Percentiles rank a stretch among this genome's conserved stretches.
Evolutionary conservation across 2,888 invertebrate genomes (phyloP).

Genomic region (Podotricha telesiphe): DNA sequence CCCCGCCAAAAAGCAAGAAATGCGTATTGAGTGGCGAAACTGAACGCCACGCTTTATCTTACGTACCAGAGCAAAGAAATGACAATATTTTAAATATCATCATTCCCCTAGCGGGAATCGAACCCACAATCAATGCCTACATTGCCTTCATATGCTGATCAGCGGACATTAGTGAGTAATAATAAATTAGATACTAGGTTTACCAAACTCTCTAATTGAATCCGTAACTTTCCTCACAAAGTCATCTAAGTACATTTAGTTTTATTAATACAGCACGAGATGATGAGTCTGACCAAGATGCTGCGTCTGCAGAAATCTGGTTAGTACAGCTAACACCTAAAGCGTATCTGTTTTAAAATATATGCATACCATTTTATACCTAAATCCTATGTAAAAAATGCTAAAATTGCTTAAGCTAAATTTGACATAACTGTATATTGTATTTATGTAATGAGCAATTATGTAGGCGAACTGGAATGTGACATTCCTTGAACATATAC

Average conservation of each 20-base stretch:
- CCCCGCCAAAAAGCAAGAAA: no score
- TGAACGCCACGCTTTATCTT: no score
- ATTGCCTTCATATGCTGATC: no score
- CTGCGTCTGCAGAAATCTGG: slow-evolving; percentile 3
- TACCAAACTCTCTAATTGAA: no score
- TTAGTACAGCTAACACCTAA: background rate
- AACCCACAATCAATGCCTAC: no score
- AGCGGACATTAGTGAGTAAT: no score
- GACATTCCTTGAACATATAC: slow-evolving; percentile 38
- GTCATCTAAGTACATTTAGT: background rate
- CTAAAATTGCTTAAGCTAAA: slow-evolving; percentile 15
- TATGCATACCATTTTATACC: slow-evolving; percentile 1
- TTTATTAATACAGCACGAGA: slow-evolving; percentile 3
- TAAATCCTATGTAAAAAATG: background rate
- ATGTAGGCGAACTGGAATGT: slow-evolving; percentile 33
- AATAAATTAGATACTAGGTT: no score
- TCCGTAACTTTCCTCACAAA: no score
- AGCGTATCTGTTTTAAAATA: background rate
- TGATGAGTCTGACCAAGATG: background rate
- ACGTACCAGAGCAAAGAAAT: no score
- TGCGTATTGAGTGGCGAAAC: no score
- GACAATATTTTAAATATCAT: no score
- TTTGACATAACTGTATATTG: background rate
- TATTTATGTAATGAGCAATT: slow-evolving; percentile 36
- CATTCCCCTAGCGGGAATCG: no score